Evolutionary conservation across 2,888 invertebrate species (phyloP).

Genomic region (Cotesia congregata): DNA sequence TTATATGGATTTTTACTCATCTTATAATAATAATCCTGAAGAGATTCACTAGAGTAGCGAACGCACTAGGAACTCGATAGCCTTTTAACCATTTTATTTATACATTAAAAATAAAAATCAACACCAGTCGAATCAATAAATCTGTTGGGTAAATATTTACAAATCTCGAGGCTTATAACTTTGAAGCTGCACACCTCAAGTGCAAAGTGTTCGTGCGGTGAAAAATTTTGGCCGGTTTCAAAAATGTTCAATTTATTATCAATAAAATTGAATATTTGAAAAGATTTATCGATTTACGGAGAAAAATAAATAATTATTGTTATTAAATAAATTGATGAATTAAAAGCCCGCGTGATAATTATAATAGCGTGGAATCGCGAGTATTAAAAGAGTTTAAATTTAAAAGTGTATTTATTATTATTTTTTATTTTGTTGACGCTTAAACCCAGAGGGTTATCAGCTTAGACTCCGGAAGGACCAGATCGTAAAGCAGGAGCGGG

Average conservation of each 20-base stretch:
- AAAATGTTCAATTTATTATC: too few relatives aligned
- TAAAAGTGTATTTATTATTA: background rate
- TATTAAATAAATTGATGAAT: slow-evolving; percentile 4
- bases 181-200: too few relatives aligned
- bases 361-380: background rate
- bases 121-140: too few relatives aligned
- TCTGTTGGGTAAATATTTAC: too few relatives aligned
- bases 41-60: background rate
- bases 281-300: background rate
- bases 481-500: slow-evolving; percentile 17
- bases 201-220: too few relatives aligned
- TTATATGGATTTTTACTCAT: background rate
- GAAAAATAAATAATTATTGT: slow-evolving; percentile 5
- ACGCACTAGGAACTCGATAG: background rate
- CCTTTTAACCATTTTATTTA: slow-evolving; percentile 1
- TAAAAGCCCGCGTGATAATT: background rate
- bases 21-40: background rate
- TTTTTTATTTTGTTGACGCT: background rate
- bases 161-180: too few relatives aligned
- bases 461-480: slow-evolving; percentile 4
- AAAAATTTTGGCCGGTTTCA: background rate
- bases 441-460: slow-evolving; percentile 5
- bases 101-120: background rate
- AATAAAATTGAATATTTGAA: background rate
- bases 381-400: background rate